Conservation (phyloP, 2,888 invertebrate genomes). For the Dynastes tityus region DNA sequence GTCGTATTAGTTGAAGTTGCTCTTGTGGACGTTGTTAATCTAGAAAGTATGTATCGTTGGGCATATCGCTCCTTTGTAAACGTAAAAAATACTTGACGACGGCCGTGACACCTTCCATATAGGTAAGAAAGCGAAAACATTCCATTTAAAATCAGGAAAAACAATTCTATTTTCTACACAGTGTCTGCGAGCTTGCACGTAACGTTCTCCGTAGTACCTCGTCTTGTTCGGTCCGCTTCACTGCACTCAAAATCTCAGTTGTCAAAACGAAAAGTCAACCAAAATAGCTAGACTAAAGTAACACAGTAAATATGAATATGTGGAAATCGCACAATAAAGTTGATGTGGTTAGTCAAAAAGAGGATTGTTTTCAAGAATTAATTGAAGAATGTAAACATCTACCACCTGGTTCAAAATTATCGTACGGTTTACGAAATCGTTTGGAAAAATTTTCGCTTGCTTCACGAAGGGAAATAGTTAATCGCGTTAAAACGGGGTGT, state of each 20-base stretch:
- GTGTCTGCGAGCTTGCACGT: constrained; percentile 1
- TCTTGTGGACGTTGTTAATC: constrained; percentile 7
- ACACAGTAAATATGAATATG: constrained; percentile 58
- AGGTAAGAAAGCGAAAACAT: constrained; percentile 41
- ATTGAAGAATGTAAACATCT: constrained; percentile 79
- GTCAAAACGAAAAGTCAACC: constrained; percentile 48
- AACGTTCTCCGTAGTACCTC: constrained; percentile 1
- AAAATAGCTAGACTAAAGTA: constrained; percentile 17
- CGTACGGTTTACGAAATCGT: constrained; percentile 72
- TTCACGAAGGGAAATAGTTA: constrained; percentile 79
- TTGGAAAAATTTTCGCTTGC: constrained; percentile 75
- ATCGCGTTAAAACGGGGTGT: constrained; percentile 82
- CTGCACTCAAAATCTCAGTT: constrained; percentile 36
- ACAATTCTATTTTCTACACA: constrained; percentile 42
- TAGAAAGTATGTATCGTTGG: neutral
- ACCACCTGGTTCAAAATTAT: constrained; percentile 80
- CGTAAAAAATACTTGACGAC: constrained; percentile 22
- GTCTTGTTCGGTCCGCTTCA: neutral
- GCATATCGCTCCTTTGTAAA: constrained; percentile 6
- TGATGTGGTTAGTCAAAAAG: constrained; percentile 68
- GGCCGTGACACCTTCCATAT: constrained; percentile 42
- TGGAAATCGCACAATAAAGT: constrained; percentile 64
- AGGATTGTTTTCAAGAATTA: constrained; percentile 76
- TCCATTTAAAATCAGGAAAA: constrained; percentile 18
- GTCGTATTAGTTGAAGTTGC: neutral